Conservation (phyloP, 2,113 vertebrate species). For the Vulpes vulpes region DNA sequence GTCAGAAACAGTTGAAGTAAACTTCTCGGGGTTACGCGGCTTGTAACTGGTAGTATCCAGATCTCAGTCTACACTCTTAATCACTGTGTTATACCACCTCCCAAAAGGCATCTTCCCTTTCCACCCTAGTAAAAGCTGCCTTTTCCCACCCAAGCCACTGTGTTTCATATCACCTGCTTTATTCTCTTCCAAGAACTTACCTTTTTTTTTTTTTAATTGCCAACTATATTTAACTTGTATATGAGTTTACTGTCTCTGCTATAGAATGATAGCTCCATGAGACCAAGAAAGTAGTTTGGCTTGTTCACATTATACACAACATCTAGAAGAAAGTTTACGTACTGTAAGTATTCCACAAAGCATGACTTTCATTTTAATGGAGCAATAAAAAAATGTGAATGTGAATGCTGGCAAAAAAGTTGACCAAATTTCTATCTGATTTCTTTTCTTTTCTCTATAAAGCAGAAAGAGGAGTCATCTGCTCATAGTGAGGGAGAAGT, state of each 20-base stretch:
- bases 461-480: not conserved
- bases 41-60: not conserved
- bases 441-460: not conserved
- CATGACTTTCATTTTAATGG: constrained; percentile 15
- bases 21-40: not conserved
- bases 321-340: not conserved
- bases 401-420: not conserved
- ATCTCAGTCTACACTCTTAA: not conserved
- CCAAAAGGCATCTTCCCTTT: not conserved
- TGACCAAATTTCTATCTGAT: not conserved
- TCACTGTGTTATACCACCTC: not conserved
- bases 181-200: not conserved
- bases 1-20: not conserved
- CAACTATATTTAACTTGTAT: not conserved
- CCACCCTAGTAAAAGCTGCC: not conserved
- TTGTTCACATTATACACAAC: not conserved
- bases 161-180: not conserved
- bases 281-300: not conserved
- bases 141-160: not conserved
- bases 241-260: not conserved
- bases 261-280: not conserved
- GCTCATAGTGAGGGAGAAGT: not conserved
- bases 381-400: not conserved
- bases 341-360: not conserved
- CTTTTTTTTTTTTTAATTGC: not conserved